These are phyloP conservation scores for Drosophila carrolli DNA, from an alignment of 1,140 invertebrate genomes.

Conservation along the genomic window DNA sequence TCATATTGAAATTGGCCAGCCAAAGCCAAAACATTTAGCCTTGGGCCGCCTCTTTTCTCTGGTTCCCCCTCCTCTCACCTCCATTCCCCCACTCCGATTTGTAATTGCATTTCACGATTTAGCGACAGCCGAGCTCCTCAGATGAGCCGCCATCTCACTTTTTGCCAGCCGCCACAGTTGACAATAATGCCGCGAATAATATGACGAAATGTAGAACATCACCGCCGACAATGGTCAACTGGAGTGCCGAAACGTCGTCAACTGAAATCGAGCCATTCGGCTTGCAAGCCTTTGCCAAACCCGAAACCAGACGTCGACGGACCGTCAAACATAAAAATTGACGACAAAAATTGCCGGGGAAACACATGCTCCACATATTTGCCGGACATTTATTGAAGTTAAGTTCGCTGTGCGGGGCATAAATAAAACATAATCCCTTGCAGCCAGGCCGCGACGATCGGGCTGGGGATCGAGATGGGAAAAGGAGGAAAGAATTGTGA, in stretches of 20 bases:
- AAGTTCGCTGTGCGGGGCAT: conserved; percentile 80
- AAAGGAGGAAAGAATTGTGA: conserved; percentile 17
- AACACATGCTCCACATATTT: conserved; percentile 85
- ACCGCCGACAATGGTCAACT: conserved; percentile 64
- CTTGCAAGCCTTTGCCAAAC: conserved; percentile 6
- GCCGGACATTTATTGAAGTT: conserved; percentile 85
- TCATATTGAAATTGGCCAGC: conserved; percentile 64
- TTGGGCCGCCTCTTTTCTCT: conserved; percentile 34
- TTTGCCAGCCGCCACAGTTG: conserved; percentile 62
- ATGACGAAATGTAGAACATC: conserved; percentile 84
- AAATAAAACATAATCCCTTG: conserved; percentile 84
- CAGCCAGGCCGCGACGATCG: conserved; percentile 52
- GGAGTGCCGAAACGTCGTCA: conserved; percentile 16
- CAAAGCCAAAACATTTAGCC: conserved; percentile 32
- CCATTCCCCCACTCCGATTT: conserved; percentile 6
- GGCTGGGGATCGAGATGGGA: conserved; percentile 7
- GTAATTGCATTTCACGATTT: conserved; percentile 82
- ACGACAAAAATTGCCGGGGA: conserved; percentile 83
- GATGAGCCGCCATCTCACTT: conserved; percentile 65
- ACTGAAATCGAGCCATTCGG: conserved; percentile 2
- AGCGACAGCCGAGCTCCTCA: conserved; percentile 56
- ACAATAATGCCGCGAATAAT: conserved; percentile 84
- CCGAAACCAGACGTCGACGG: conserved; percentile 18
- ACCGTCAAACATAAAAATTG: conserved; percentile 81
- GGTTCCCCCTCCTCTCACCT: background rate